Evolutionary conservation across 2,888 invertebrate genomes (phyloP).

Genomic region (Agrotis exclamationis): DNA sequence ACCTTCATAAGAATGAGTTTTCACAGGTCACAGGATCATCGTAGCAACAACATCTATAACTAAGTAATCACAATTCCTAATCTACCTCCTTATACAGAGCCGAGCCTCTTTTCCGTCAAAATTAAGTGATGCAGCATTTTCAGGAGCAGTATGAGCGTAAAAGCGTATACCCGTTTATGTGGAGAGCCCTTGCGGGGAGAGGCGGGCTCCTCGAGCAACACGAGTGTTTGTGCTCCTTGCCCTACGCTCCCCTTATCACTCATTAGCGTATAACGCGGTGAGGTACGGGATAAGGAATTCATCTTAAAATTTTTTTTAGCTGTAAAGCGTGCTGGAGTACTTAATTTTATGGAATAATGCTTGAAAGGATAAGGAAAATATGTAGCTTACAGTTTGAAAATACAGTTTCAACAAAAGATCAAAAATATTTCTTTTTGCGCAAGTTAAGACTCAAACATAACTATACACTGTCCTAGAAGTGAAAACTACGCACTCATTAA

Average conservation of each 20-base stretch:
- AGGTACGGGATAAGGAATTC: neutral
- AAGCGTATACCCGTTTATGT: slow-evolving; percentile 75
- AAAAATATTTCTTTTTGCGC: no score
- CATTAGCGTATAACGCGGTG: slow-evolving; percentile 57
- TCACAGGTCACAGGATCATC: neutral
- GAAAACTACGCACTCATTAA: neutral
- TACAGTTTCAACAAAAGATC: no score
- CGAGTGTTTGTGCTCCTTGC: slow-evolving; percentile 75
- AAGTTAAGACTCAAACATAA: no score
- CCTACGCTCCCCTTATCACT: slow-evolving; percentile 59
- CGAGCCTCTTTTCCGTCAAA: slow-evolving; percentile 56
- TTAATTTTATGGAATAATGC: neutral
- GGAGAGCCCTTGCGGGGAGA: slow-evolving; percentile 71
- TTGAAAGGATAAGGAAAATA: no score
- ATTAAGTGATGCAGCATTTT: slow-evolving; percentile 76
- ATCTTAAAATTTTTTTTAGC: slow-evolving; percentile 19
- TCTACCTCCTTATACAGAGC: slow-evolving; percentile 14
- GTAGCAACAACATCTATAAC: neutral
- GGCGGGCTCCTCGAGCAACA: slow-evolving; percentile 64
- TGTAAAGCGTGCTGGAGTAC: neutral
- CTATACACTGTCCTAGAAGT: no score
- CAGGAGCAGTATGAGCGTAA: slow-evolving; percentile 65
- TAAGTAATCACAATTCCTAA: slow-evolving; percentile 6
- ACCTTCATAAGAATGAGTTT: no score
- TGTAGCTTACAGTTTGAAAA: no score